A percentile compares a stretch with the other conserved stretches of the same genome.
Conservation (phyloP, 2,888 invertebrate genomes). For the Agrenia bidenticulata region DNA sequence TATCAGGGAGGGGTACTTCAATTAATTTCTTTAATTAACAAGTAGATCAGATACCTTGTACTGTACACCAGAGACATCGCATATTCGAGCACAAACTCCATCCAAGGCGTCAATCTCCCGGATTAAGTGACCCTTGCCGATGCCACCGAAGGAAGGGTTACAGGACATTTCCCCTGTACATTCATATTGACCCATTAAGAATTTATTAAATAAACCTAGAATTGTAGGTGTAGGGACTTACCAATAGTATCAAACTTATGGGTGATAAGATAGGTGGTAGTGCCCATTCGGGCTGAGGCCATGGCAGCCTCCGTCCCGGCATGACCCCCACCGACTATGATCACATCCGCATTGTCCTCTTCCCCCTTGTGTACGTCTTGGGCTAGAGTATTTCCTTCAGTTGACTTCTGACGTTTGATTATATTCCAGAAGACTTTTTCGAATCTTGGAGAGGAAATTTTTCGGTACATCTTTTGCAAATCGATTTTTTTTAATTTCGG, state of each 20-base stretch:
- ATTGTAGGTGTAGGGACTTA: too few species aligned
- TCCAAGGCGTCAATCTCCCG: constrained; percentile 84
- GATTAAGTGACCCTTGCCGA: constrained; percentile 87
- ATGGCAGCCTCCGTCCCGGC: constrained; percentile 85
- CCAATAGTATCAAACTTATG: constrained; percentile 82
- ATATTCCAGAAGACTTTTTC: too few species aligned
- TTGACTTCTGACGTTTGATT: too few species aligned
- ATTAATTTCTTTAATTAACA: constrained; percentile 1
- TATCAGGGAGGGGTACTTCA: background rate
- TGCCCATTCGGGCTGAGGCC: constrained; percentile 80
- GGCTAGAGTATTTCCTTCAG: too few species aligned
- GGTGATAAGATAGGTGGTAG: constrained; percentile 74
- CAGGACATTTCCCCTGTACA: constrained; percentile 88
- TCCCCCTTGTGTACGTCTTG: background rate
- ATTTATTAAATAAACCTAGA: background rate
- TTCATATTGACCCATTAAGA: too few species aligned
- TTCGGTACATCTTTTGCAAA: too few species aligned
- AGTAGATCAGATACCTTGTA: constrained; percentile 63
- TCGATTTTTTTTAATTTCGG: too few species aligned
- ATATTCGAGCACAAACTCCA: constrained; percentile 77
- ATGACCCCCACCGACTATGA: constrained; percentile 84
- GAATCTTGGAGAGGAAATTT: too few species aligned
- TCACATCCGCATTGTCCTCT: constrained; percentile 64
- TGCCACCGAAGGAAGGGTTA: constrained; percentile 90
- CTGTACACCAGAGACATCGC: constrained; percentile 77